phyloP scores from a whole-genome alignment of 2,888 invertebrate genomes.

The Mythimna impura region DNA sequence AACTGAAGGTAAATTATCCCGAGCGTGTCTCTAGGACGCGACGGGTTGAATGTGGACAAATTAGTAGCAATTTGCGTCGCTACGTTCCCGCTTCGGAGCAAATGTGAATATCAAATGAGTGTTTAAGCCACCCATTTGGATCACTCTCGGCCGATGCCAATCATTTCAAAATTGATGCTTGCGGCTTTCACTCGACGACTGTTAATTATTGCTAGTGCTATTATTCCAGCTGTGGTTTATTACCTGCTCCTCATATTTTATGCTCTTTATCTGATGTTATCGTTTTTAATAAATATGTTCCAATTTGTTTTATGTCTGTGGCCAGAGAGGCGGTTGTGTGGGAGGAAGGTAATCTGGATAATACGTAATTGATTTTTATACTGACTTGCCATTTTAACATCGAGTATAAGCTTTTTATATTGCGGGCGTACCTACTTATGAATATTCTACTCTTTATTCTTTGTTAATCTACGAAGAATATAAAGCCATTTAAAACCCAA shows the following conservation, averaged over 20 bases:
- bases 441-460: slow-evolving; percentile 7
- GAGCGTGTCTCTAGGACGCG: slow-evolving; percentile 61
- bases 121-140: slow-evolving; percentile 87
- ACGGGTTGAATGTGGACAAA: slow-evolving; percentile 83
- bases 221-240: slow-evolving; percentile 62
- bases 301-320: slow-evolving; percentile 51
- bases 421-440: neutral
- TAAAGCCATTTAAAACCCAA: slow-evolving; percentile 15
- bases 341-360: slow-evolving; percentile 34
- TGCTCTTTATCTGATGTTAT: slow-evolving; percentile 63
- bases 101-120: slow-evolving; percentile 89
- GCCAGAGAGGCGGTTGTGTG: slow-evolving; percentile 34
- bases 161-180: slow-evolving; percentile 85
- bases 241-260: slow-evolving; percentile 63
- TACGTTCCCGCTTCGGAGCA: slow-evolving; percentile 77
- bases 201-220: slow-evolving; percentile 72
- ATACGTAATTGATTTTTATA: slow-evolving; percentile 44
- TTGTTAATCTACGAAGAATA: slow-evolving; percentile 5
- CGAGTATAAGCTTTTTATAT: slow-evolving; percentile 12
- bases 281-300: slow-evolving; percentile 53
- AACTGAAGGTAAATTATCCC: slow-evolving; percentile 50
- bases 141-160: slow-evolving; percentile 84
- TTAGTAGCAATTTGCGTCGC: slow-evolving; percentile 84
- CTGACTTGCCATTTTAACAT: slow-evolving; percentile 29
- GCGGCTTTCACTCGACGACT: slow-evolving; percentile 80